Evolutionary conservation across 2,797 vertebrate genomes (phyloP).

Genomic region (Gallinago solitaria): DNA sequence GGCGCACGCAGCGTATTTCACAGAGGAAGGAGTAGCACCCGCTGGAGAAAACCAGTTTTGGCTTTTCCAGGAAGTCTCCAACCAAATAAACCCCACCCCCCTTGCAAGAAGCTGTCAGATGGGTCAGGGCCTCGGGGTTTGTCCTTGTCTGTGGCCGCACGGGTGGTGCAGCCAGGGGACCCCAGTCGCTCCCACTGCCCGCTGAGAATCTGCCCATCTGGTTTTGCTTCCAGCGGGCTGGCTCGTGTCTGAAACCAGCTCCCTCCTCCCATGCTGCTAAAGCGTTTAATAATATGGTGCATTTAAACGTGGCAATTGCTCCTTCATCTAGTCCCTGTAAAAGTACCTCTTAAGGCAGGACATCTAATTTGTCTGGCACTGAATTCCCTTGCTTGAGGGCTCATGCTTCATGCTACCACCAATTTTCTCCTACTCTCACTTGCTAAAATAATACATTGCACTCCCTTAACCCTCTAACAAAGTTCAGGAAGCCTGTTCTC

Average conservation of each 20-base stretch:
- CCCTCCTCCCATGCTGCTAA: background rate
- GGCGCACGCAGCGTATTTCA: background rate
- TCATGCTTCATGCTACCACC: rapidly evolving
- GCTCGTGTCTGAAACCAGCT: background rate
- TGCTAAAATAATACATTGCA: background rate
- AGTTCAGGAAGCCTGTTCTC: background rate
- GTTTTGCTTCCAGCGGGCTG: background rate
- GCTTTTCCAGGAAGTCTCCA: background rate
- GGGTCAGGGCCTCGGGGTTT: background rate
- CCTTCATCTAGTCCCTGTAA: background rate
- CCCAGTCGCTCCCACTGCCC: background rate
- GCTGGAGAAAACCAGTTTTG: background rate
- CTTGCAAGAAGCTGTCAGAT: background rate
- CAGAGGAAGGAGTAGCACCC: background rate
- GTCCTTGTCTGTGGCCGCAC: rapidly evolving
- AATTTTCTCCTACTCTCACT: background rate
- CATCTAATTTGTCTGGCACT: background rate
- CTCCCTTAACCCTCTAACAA: background rate
- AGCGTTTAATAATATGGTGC: rapidly evolving
- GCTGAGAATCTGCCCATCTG: background rate
- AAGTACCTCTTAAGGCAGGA: background rate
- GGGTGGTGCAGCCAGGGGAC: rapidly evolving
- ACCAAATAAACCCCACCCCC: no score
- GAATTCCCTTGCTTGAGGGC: background rate
- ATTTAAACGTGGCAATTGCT: background rate